Base-by-base conservation (phyloP, 1,140 invertebrate species). In the Aphelenchoides avenae region DNA sequence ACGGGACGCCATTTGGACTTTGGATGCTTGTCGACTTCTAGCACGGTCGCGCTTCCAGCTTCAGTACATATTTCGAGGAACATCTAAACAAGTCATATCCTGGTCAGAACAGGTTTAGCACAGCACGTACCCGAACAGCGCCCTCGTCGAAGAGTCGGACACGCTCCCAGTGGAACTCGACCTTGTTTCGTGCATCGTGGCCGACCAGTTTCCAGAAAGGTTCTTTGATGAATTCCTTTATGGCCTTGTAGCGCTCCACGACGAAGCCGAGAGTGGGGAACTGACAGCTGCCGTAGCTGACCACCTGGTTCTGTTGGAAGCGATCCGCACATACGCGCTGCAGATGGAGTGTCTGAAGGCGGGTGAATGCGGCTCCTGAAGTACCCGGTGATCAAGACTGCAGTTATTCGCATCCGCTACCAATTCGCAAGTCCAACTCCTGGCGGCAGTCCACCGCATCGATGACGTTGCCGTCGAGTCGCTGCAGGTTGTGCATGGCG, bases 231-330 rank as follows among this genome's bases (percentile, higher is more conserved):
- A 96, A 96, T 55, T 84, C 84, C 79, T 91, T 84, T 60, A 91
- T 87, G 15, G 89, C 87, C 49, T 89, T 85, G 73, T 87, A 96
- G 44, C 92, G 82, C 77, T 96, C 91, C 0, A 94, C 91, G 22
- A 96, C 90, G 83, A 97, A 97, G 11, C 92, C 93, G 30, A 96
- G 78, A 1, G 93, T 96, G 31, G 92, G 92, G 79, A 96, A 96
- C 73, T 97, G 93, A 78, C 93, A 97, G 43, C 88, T 90, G 1
- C 95, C 94, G 80, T 98, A 93, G 79, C 92, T 97, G 24, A 99
- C 87, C 0, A 99, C 77, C 76, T 86, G 29, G 88, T 57, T 18
- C 13, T 27, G 26, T 29, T 49, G 24, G 41, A 15, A 27, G 30
- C 52, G 83, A 1, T 83, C 71, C 36, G 5, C n/a, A 27, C 83